Evolutionary conservation across 1,140 invertebrate genomes (phyloP).

Genomic region (Laupala kohalensis): DNA sequence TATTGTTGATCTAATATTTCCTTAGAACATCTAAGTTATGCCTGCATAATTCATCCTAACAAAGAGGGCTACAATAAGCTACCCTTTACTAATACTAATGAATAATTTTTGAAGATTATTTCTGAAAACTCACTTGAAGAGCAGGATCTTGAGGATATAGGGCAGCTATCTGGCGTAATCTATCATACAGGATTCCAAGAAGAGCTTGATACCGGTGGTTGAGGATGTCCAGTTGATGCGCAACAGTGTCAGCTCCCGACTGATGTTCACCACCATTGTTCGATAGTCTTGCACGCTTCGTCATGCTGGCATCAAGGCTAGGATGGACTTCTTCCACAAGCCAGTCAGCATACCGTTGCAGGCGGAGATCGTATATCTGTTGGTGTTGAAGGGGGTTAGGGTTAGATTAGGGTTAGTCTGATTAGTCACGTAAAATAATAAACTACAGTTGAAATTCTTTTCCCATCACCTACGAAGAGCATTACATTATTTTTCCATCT

Average conservation of each 20-base stretch:
- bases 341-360: slow-evolving; percentile 78
- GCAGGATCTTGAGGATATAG: slow-evolving; percentile 30
- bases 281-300: slow-evolving; percentile 29
- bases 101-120: slow-evolving; percentile 3
- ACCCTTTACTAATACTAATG: not conserved
- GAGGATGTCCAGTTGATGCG: slow-evolving; percentile 70
- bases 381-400: slow-evolving; percentile 23
- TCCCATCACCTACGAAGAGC: not conserved
- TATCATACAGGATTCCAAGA: slow-evolving; percentile 55
- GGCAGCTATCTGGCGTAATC: slow-evolving; percentile 33
- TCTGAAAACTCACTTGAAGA: slow-evolving; percentile 37
- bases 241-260: slow-evolving; percentile 64
- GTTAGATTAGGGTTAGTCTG: slow-evolving; percentile 23
- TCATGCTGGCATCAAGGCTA: slow-evolving; percentile 50
- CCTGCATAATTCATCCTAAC: not conserved
- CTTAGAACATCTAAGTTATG: too few relatives aligned
- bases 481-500: not conserved
- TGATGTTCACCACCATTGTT: slow-evolving; percentile 21
- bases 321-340: slow-evolving; percentile 77
- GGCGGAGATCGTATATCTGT: slow-evolving; percentile 66
- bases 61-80: not conserved
- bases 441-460: not conserved
- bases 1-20: too few relatives aligned
- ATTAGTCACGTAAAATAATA: slow-evolving; percentile 19
- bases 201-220: slow-evolving; percentile 69